phyloP scores from a whole-genome alignment of 2,113 vertebrate genomes.

The Sprattus sprattus region DNA sequence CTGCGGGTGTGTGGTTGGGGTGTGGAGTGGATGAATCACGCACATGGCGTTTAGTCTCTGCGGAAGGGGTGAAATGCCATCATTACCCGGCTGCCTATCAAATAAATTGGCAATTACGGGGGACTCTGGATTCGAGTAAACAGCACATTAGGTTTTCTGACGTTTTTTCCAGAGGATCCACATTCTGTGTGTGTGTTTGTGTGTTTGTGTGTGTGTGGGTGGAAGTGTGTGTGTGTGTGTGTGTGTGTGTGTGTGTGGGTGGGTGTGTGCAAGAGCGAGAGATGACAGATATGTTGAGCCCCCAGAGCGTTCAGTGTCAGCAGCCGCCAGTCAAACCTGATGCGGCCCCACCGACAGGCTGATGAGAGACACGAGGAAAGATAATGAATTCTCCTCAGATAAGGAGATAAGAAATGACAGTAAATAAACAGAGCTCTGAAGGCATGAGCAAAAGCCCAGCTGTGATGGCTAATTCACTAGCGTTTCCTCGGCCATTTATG shows the following conservation, averaged over 20 bases:
- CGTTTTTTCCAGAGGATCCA: slow-evolving; percentile 46
- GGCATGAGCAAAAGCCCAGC: slow-evolving; percentile 40
- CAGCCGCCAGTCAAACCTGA: slow-evolving; percentile 59
- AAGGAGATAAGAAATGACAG: slow-evolving; percentile 47
- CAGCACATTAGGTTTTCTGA: slow-evolving; percentile 84
- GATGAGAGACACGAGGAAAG: slow-evolving; percentile 77
- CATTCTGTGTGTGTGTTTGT: slow-evolving; percentile 29
- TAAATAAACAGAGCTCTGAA: slow-evolving; percentile 33
- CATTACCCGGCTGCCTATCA: slow-evolving; percentile 99
- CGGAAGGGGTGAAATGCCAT: slow-evolving; percentile 93
- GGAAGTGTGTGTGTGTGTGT: neutral
- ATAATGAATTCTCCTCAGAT: slow-evolving; percentile 75
- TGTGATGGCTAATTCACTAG: slow-evolving; percentile 71
- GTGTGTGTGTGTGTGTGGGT: slow-evolving; percentile 17
- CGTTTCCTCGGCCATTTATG: slow-evolving; percentile 61
- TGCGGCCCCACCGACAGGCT: slow-evolving; percentile 58
- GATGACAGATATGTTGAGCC: slow-evolving; percentile 47
- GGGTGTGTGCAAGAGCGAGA: slow-evolving; percentile 65
- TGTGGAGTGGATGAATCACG: slow-evolving; percentile 83
- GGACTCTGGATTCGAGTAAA: slow-evolving; percentile 92
- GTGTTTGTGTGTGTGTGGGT: neutral
- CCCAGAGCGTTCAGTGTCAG: slow-evolving; percentile 79
- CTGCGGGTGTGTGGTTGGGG: slow-evolving; percentile 78
- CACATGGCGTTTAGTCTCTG: slow-evolving; percentile 88
- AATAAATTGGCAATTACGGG: slow-evolving; percentile 99